Conservation (phyloP, 64 coral and sea anemone species). For the Stichodactyla helianthus region DNA sequence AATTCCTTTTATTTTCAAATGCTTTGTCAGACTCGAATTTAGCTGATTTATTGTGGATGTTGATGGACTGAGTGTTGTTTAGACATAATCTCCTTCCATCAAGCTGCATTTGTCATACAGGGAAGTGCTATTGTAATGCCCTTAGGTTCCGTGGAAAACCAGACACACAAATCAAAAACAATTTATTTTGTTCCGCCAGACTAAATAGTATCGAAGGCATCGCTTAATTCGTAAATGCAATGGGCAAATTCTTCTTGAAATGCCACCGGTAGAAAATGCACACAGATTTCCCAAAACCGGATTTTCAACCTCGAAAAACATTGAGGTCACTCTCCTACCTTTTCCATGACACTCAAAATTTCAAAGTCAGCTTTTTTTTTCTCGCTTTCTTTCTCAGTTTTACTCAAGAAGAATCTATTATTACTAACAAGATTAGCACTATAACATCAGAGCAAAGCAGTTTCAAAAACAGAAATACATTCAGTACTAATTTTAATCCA, state of each 20-base stretch:
- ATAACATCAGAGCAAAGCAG: too few relatives aligned
- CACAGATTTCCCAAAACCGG: too few relatives aligned
- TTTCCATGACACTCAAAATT: too few relatives aligned
- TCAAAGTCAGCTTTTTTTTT: too few relatives aligned
- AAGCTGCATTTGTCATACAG: neutral
- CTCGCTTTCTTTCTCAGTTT: too few relatives aligned
- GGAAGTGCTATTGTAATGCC: neutral
- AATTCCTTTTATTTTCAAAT: slow-evolving; percentile 7
- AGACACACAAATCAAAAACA: neutral
- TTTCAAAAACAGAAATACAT: too few relatives aligned
- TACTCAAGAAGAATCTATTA: too few relatives aligned
- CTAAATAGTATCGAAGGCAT: neutral
- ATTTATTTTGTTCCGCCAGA: neutral
- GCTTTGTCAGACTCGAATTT: neutral
- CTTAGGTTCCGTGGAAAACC: neutral
- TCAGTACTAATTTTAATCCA: too few relatives aligned
- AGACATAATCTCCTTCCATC: neutral
- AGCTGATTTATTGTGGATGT: neutral
- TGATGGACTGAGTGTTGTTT: neutral
- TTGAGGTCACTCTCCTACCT: too few relatives aligned
- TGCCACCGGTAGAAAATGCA: too few relatives aligned
- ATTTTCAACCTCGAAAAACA: too few relatives aligned
- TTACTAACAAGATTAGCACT: too few relatives aligned
- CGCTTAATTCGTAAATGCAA: neutral
- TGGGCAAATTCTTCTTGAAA: neutral